phyloP scores from a whole-genome alignment of 2,888 invertebrate genomes.

The Nomada ruficornis region DNA sequence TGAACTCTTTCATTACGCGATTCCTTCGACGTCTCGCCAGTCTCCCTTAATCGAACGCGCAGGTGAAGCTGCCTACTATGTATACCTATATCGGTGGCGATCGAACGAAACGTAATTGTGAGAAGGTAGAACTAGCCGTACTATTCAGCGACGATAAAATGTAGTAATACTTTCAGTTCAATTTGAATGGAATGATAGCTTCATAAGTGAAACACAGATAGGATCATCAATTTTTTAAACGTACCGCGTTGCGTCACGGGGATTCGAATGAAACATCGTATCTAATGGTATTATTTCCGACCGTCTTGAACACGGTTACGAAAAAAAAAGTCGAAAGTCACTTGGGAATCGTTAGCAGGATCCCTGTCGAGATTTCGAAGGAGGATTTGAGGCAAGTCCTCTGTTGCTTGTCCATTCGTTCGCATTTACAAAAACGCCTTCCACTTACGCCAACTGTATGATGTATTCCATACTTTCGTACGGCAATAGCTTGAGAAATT shows the following conservation, averaged over 20 bases:
- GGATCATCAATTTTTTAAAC: conserved; percentile 6
- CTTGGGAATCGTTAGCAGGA: conserved; percentile 64
- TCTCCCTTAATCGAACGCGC: not conserved
- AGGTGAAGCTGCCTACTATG: too few species aligned
- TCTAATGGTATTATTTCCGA: conserved; percentile 35
- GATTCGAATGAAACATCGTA: conserved; percentile 32
- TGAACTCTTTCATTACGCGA: not conserved
- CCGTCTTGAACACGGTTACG: conserved; percentile 31
- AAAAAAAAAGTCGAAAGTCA: conserved; percentile 64
- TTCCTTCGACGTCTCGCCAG: not conserved
- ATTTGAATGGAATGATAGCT: not conserved
- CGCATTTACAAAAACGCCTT: conserved; percentile 23
- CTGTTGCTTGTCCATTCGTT: conserved; percentile 18
- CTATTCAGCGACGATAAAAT: too few species aligned
- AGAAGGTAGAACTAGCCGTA: too few species aligned
- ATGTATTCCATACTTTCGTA: not conserved
- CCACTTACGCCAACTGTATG: not conserved
- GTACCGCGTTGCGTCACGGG: not conserved
- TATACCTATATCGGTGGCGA: too few species aligned
- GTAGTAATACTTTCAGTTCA: too few species aligned
- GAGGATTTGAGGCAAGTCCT: conserved; percentile 30
- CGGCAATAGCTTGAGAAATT: too few species aligned
- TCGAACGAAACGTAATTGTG: too few species aligned
- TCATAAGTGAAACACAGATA: conserved; percentile 12
- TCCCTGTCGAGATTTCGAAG: conserved; percentile 42